Evolutionary conservation across 2,113 vertebrate genomes (phyloP).

Genomic region (Balaeniceps rex): DNA sequence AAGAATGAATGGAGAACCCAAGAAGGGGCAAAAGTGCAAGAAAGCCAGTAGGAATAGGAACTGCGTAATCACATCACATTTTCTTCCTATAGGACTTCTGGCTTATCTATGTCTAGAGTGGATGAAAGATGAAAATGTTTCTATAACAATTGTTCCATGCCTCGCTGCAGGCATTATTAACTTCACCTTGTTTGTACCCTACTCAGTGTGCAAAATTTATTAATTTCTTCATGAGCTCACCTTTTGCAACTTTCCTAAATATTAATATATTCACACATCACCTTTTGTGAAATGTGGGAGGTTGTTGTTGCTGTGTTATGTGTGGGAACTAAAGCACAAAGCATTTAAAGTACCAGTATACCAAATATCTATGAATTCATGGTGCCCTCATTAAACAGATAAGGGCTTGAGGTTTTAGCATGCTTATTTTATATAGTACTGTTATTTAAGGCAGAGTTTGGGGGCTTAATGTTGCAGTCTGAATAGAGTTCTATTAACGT

Average conservation of each 20-base stretch:
- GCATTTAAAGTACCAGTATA: not conserved
- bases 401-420: not conserved
- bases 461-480: not conserved
- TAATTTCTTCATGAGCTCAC: not conserved
- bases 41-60: not conserved
- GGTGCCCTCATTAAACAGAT: not conserved
- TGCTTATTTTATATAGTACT: not conserved
- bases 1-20: not conserved
- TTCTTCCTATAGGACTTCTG: not conserved
- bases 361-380: not conserved
- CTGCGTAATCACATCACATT: not conserved
- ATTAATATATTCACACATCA: not conserved
- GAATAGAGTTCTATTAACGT: not conserved
- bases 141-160: not conserved
- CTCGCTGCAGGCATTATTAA: not conserved
- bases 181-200: not conserved
- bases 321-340: not conserved
- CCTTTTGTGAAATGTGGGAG: not conserved
- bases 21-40: not conserved
- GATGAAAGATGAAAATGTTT: not conserved
- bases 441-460: not conserved
- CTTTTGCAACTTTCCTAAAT: not conserved
- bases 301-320: not conserved
- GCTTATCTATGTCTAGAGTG: not conserved
- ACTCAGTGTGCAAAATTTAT: not conserved